A percentile compares a stretch with the other conserved stretches of the same genome.
phyloP scores from a whole-genome alignment of 2,797 vertebrate genomes.

The Esox lucius region DNA sequence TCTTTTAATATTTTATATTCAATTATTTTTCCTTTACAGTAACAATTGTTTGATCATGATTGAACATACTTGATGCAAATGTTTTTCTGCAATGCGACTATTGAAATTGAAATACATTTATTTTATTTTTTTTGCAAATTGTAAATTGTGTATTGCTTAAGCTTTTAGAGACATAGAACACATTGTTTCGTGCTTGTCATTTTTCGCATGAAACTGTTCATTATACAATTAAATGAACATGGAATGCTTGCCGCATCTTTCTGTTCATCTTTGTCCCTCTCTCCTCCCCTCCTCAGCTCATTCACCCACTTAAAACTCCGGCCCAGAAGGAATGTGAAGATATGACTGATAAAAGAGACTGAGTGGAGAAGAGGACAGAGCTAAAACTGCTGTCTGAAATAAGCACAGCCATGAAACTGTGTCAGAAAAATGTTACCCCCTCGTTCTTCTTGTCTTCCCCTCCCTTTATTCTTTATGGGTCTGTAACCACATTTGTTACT shows the following conservation, averaged over 20 bases:
- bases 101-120: no score
- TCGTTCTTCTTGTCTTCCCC: slow-evolving; percentile 73
- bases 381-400: slow-evolving; percentile 69
- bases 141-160: background rate
- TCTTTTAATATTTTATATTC: background rate
- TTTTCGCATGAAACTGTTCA: background rate
- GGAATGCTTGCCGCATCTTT: background rate
- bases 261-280: background rate
- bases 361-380: slow-evolving; percentile 52
- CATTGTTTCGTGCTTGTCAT: background rate
- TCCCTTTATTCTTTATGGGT: slow-evolving; percentile 76
- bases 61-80: background rate
- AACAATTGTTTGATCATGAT: background rate
- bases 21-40: background rate
- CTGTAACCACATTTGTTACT: slow-evolving; percentile 78
- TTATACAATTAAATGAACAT: background rate
- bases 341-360: slow-evolving; percentile 62
- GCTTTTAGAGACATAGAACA: background rate
- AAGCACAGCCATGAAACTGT: slow-evolving; percentile 70
- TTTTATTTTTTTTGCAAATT: no score
- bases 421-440: slow-evolving; percentile 77
- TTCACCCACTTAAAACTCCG: background rate
- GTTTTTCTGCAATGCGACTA: no score
- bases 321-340: slow-evolving; percentile 63
- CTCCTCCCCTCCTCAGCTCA: background rate